Evolutionary conservation across 2,113 vertebrate species (phyloP).

Genomic region (Daubentonia madagascariensis): DNA sequence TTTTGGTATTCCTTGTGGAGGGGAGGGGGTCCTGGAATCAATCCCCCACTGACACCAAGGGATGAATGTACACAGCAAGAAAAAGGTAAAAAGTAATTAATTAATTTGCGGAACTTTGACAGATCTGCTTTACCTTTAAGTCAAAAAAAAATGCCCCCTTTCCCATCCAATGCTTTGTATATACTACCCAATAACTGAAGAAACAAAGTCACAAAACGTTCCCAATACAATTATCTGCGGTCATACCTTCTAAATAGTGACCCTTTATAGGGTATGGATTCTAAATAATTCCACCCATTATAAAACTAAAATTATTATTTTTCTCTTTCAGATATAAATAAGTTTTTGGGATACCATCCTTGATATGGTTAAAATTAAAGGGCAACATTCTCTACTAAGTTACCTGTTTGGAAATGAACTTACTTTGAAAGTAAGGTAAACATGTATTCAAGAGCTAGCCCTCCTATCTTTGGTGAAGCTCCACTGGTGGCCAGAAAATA

Average conservation of each 20-base stretch:
- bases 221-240: not conserved
- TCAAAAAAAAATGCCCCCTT: not conserved
- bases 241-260: not conserved
- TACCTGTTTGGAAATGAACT: not conserved
- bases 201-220: not conserved
- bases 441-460: not conserved
- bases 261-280: not conserved
- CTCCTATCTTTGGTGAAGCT: not conserved
- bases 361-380: not conserved
- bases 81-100: not conserved
- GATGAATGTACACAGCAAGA: not conserved
- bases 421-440: not conserved
- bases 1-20: not conserved
- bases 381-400: not conserved
- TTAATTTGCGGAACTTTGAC: not conserved
- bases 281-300: not conserved
- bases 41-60: not conserved
- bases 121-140: conserved; percentile 4
- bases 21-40: not conserved
- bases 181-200: not conserved
- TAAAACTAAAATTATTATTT: not conserved
- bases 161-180: not conserved
- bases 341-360: not conserved
- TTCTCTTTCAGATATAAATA: not conserved
- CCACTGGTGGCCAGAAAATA: not conserved